A percentile compares a stretch with the other conserved stretches of the same genome.
Evolutionary conservation across 2,797 vertebrate species (phyloP).

Genomic region (Pteropus rufus): DNA sequence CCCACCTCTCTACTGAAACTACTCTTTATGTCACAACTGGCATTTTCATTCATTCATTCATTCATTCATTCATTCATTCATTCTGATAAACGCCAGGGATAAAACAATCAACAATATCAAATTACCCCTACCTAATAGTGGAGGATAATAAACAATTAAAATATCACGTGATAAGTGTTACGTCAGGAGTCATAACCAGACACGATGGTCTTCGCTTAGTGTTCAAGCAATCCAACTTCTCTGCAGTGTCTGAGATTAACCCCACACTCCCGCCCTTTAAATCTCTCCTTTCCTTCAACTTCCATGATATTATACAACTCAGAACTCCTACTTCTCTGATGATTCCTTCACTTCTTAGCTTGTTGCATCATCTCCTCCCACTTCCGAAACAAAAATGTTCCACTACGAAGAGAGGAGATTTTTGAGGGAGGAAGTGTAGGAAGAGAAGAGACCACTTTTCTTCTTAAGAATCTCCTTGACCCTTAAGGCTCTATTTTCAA

Average conservation of each 20-base stretch:
- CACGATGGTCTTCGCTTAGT: neutral
- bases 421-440: neutral
- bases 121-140: neutral
- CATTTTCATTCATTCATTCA: neutral
- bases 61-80: neutral
- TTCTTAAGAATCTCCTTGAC: neutral
- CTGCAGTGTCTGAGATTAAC: neutral
- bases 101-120: constrained; percentile 15
- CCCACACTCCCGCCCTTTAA: neutral
- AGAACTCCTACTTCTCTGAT: neutral
- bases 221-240: neutral
- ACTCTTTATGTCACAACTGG: neutral
- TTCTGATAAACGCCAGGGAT: neutral
- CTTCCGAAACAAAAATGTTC: neutral
- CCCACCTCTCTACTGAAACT: neutral
- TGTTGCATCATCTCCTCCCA: neutral
- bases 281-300: neutral
- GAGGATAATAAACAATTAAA: neutral
- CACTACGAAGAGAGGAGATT: neutral
- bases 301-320: neutral
- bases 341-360: neutral
- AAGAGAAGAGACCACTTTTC: neutral
- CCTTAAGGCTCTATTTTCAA: neutral
- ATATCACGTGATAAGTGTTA: neutral
- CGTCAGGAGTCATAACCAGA: neutral